phyloP scores from a whole-genome alignment of 2,797 vertebrate genomes.

The Eulemur mongoz region DNA sequence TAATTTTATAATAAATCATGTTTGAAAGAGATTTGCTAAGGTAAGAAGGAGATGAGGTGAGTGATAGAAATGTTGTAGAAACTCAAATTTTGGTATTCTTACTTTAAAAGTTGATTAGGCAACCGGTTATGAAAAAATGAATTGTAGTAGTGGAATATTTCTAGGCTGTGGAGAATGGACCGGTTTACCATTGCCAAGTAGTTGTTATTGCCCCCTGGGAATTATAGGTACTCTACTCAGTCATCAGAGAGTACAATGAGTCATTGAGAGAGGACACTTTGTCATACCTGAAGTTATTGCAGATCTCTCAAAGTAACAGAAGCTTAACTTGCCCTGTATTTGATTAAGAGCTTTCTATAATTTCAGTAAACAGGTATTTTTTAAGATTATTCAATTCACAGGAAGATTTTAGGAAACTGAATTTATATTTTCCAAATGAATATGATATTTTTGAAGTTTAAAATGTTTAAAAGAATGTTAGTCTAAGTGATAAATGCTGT shows the following conservation, averaged over 20 bases:
- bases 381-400: neutral
- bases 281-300: neutral
- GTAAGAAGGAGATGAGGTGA: neutral
- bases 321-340: neutral
- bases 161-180: neutral
- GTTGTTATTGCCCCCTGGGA: neutral
- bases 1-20: neutral
- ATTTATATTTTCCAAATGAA: slow-evolving; percentile 17
- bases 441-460: slow-evolving; percentile 33
- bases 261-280: neutral
- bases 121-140: neutral
- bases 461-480: slow-evolving; percentile 13
- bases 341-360: neutral
- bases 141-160: neutral
- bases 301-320: neutral
- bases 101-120: neutral
- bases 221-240: neutral
- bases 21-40: neutral
- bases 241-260: neutral
- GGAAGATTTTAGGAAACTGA: neutral
- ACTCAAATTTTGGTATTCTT: neutral
- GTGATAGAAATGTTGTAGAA: neutral
- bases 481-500: neutral
- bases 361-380: neutral
- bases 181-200: neutral